Conservation (phyloP, 1,140 invertebrate species). For the Proales similis region DNA sequence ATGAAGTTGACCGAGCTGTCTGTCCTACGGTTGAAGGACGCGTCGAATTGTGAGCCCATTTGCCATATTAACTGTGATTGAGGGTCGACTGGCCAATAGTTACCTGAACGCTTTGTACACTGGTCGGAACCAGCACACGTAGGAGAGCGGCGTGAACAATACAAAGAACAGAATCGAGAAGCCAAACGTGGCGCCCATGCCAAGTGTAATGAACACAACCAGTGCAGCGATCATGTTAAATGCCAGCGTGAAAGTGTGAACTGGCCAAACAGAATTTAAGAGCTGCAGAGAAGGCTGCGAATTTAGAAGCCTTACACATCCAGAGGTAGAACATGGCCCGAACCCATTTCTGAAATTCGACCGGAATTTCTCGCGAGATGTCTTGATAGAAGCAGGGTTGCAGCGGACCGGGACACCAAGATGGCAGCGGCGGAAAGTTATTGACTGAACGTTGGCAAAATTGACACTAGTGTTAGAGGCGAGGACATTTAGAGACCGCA, state of each 20-base stretch:
- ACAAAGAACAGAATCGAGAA: constrained; percentile 79
- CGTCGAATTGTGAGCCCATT: constrained; percentile 37
- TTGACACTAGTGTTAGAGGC: no score
- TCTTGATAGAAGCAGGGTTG: constrained; percentile 99
- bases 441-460: constrained; percentile 65
- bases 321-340: constrained; percentile 88
- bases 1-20: constrained; percentile 96
- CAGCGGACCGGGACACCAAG: constrained; percentile 65
- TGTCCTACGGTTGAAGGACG: constrained; percentile 61
- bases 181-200: constrained; percentile 66
- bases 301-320: constrained; percentile 77
- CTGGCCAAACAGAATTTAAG: constrained; percentile 38
- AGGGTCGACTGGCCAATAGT: constrained; percentile 13
- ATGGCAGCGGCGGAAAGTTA: constrained; percentile 95
- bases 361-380: constrained; percentile 95
- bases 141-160: constrained; percentile 90
- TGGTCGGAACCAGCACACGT: constrained; percentile 89
- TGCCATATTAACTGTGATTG: background rate
- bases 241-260: constrained; percentile 38
- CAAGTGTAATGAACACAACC: constrained; percentile 44
- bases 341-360: constrained; percentile 91
- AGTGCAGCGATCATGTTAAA: constrained; percentile 42
- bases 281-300: constrained; percentile 62
- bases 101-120: constrained; percentile 77
- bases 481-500: constrained; percentile 38